Percentiles rank a stretch among this genome's conserved stretches.
phyloP scores from a whole-genome alignment of 2,888 invertebrate species.

The Kuschelorhynchus macadamiae region DNA sequence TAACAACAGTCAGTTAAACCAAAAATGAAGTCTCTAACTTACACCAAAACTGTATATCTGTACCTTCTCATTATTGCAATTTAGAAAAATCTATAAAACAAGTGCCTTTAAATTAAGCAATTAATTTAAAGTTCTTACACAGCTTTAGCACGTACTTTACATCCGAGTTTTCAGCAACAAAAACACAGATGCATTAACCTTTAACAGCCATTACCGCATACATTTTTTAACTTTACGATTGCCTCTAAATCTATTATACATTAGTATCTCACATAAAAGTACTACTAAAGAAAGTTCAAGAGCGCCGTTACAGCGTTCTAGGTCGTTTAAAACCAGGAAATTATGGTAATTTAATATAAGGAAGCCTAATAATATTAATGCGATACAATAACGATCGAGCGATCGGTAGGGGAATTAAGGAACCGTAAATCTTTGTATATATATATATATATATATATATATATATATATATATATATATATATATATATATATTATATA shows the following conservation, averaged over 20 bases:
- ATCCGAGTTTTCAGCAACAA: neutral
- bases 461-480: too few species aligned
- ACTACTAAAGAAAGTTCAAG: constrained; percentile 39
- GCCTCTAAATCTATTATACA: constrained; percentile 25
- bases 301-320: constrained; percentile 26
- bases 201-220: constrained; percentile 9
- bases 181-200: constrained; percentile 8
- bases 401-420: constrained; percentile 15
- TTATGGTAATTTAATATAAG: constrained; percentile 43
- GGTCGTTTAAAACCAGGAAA: constrained; percentile 39
- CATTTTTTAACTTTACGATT: constrained; percentile 26
- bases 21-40: too few species aligned
- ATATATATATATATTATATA: too few species aligned
- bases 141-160: too few species aligned
- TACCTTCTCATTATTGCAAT: too few species aligned
- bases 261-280: constrained; percentile 36
- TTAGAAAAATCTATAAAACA: too few species aligned
- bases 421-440: constrained; percentile 16
- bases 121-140: too few species aligned
- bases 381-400: constrained; percentile 26
- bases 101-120: too few species aligned
- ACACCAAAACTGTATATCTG: too few species aligned
- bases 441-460: too few species aligned
- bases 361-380: constrained; percentile 44
- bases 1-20: too few species aligned